These are phyloP conservation scores for Drosophila novamexicana DNA, from an alignment of 1,140 invertebrate genomes.

Conservation along the genomic window DNA sequence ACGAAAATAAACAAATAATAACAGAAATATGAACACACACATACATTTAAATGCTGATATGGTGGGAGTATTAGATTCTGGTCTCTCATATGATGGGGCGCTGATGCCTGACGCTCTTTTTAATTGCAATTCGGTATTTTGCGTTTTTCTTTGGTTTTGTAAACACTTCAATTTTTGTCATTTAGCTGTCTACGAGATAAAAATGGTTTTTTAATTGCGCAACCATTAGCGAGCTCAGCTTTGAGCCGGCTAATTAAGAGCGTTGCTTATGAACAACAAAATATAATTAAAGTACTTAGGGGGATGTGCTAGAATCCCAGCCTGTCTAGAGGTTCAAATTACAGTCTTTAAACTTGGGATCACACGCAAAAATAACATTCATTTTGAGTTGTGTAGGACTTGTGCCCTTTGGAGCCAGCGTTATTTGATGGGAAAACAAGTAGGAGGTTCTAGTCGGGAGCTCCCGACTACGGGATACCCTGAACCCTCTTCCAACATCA, in stretches of 20 bases:
- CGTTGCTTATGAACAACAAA: conserved; percentile 19
- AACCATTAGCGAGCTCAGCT: conserved; percentile 40
- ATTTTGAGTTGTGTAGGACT: conserved; percentile 8
- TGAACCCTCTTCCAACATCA: too few relatives aligned
- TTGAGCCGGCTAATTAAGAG: conserved; percentile 29
- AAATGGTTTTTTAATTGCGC: conserved; percentile 70
- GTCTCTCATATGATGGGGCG: conserved; percentile 2
- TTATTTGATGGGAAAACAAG: conserved; percentile 17
- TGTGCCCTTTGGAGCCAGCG: not conserved
- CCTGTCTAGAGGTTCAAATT: conserved; percentile 6
- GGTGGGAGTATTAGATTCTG: not conserved
- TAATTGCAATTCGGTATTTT: conserved; percentile 17
- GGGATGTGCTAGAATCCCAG: conserved; percentile 12
- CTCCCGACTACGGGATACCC: too few relatives aligned
- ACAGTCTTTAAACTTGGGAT: conserved; percentile 20
- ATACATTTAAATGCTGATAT: not conserved
- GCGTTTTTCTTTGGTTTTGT: conserved; percentile 21
- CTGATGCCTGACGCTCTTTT: conserved; percentile 25
- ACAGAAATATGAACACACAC: conserved; percentile 7
- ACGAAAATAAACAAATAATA: conserved; percentile 15
- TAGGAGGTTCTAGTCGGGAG: too few relatives aligned
- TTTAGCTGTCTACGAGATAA: conserved; percentile 37
- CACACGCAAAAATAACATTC: conserved; percentile 29
- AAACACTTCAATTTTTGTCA: conserved; percentile 44
- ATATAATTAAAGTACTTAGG: conserved; percentile 15